Conservation (phyloP, 2,113 vertebrate genomes). For the Scomber scombrus region DNA sequence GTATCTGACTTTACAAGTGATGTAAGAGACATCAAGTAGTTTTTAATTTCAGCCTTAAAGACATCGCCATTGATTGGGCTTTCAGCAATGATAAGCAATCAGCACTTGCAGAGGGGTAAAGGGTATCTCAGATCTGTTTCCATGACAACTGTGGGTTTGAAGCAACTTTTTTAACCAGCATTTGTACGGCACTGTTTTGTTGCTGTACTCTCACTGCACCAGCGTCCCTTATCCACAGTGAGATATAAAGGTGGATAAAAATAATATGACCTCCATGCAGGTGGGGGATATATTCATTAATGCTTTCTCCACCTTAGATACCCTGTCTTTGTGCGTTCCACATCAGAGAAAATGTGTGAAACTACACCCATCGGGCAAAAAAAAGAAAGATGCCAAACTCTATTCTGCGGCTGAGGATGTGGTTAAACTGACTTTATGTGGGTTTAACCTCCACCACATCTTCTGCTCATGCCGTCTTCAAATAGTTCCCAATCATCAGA, state of each 20-base stretch:
- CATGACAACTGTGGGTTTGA: constrained; percentile 80
- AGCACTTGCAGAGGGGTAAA: constrained; percentile 55
- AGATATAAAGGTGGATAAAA: constrained; percentile 10
- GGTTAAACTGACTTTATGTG: constrained; percentile 8
- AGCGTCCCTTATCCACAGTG: not conserved
- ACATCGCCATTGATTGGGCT: constrained; percentile 39
- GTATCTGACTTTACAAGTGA: not conserved
- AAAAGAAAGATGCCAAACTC: not conserved
- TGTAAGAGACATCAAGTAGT: constrained; percentile 21
- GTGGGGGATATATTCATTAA: not conserved
- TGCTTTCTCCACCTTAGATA: not conserved
- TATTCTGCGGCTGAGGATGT: not conserved
- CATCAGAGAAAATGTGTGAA: not conserved
- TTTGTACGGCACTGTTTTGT: constrained; percentile 30
- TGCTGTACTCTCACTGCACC: constrained; percentile 24
- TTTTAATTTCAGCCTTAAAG: constrained; percentile 24
- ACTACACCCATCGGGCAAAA: not conserved
- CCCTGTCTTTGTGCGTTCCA: not conserved
- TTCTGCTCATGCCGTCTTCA: not conserved
- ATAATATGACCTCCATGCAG: constrained; percentile 10
- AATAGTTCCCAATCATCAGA: not conserved
- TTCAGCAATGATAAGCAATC: constrained; percentile 59
- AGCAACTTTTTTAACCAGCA: constrained; percentile 65
- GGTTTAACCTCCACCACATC: constrained; percentile 7
- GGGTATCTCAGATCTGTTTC: constrained; percentile 75